Base-by-base conservation (phyloP, 1,140 invertebrate genomes). In the Schlechtendalia chinensis region DNA sequence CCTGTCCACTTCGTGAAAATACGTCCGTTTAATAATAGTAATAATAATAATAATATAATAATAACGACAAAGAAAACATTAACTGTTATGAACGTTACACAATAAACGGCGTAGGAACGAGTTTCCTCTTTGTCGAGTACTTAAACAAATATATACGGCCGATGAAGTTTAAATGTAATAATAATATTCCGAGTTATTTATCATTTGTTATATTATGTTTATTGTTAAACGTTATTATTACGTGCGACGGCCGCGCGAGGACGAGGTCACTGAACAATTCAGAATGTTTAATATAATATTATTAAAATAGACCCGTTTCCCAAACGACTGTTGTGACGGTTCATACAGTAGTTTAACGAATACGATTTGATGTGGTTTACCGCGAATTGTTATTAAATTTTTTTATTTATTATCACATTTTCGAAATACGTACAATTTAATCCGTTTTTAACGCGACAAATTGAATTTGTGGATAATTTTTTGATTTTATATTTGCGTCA, bases 121-220 rank as follows among this genome's bases (percentile, higher is more conserved):
- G 32, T 59, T 77, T 77, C 32, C 22, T 45, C 74, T 77, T 59
- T 77, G 56, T 77, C 74, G 56, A 77, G 74, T 61, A 77, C 29
- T 59, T 59, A 77, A 77, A 77, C 74, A 61, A 77, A 61, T 47
- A 75, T 47, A 39, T 39, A 39, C 32, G 29, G 22, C 53, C 58
- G 54, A 58, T 56, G 54, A 75, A 56, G 72, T 58, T n/a, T 39
- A 32, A 58, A 75, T 58, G 56, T 75, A 75, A 75, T 75, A 22
- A 29, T 39, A 39, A 39, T 39, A 39, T 53, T 71, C 19, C 14
- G 5, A 75, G 54, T 72, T 72, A 72, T 19, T 53, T 72, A 72
- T 72, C 47, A 27, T 53, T 72, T 8, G 32, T 39, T 39, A 39
- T 39, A 72, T 54, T 72, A n/a, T n/a, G n/a, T n/a, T n/a, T n/a